Evolutionary conservation across 2,888 invertebrate species (phyloP).

Genomic region (Myopa testacea): DNA sequence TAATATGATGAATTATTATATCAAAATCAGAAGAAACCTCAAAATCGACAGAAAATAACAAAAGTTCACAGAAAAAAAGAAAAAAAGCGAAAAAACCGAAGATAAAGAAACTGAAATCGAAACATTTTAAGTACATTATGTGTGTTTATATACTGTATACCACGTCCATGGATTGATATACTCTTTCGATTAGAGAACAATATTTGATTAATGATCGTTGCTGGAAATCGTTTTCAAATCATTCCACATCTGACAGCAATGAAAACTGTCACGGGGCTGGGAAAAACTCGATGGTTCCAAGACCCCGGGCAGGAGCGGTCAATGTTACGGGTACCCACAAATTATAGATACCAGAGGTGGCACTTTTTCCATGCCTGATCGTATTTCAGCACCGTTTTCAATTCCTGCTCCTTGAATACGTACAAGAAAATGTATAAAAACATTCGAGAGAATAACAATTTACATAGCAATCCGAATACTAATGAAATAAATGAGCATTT

Average conservation of each 20-base stretch:
- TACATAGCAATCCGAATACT: no score
- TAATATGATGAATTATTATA: conserved; percentile 33
- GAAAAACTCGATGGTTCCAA: conserved; percentile 37
- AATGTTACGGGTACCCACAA: no score
- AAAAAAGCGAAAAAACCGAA: conserved; percentile 35
- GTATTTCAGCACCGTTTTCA: no score
- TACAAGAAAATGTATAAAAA: no score
- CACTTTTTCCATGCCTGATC: no score
- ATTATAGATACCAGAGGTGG: no score
- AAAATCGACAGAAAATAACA: conserved; percentile 11
- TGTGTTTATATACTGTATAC: neutral
- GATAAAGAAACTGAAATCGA: conserved; percentile 29
- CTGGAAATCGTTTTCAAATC: conserved; percentile 29
- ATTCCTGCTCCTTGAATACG: no score
- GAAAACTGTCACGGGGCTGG: conserved; percentile 38
- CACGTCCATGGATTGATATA: no score
- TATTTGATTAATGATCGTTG: conserved; percentile 45
- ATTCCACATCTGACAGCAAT: conserved; percentile 28
- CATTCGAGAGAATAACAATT: no score
- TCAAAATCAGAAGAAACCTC: conserved; percentile 1
- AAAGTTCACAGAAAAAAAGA: conserved; percentile 22
- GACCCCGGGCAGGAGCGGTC: no score
- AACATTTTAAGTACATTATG: conserved; percentile 5
- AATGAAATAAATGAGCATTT: no score
- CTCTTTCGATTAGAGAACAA: conserved; percentile 16